These are phyloP conservation scores for Centropus unirufus DNA, from an alignment of 2,113 vertebrate species.

Conservation along the genomic window DNA sequence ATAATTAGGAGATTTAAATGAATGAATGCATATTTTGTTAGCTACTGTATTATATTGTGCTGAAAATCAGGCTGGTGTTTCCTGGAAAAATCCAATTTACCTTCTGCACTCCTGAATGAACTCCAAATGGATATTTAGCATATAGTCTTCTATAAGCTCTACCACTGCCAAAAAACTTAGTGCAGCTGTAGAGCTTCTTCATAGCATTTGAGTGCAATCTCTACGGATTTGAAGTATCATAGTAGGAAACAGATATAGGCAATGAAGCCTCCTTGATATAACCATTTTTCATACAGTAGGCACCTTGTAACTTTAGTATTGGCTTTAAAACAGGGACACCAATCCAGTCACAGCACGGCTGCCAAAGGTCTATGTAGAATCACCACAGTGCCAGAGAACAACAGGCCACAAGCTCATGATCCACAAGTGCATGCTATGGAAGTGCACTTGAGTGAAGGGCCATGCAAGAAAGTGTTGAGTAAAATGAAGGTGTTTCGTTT, in stretches of 20 bases:
- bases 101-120: background rate
- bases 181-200: background rate
- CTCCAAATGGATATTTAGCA: background rate
- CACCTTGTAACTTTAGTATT: background rate
- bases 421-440: background rate
- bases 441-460: background rate
- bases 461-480: background rate
- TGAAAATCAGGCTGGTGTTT: background rate
- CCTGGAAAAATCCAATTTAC: background rate
- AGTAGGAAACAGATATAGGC: background rate
- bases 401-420: background rate
- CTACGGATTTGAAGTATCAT: background rate
- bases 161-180: background rate
- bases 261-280: background rate
- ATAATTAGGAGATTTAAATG: background rate
- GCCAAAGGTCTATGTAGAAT: background rate
- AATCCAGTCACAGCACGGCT: background rate
- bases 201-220: background rate
- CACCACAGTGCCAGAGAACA: background rate
- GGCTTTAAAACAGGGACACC: background rate
- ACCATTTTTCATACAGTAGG: background rate
- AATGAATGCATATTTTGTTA: background rate
- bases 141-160: background rate
- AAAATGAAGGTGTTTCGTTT: background rate
- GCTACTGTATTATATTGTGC: background rate